phyloP scores from a whole-genome alignment of 2,113 vertebrate genomes.

The Eolophus roseicapilla region DNA sequence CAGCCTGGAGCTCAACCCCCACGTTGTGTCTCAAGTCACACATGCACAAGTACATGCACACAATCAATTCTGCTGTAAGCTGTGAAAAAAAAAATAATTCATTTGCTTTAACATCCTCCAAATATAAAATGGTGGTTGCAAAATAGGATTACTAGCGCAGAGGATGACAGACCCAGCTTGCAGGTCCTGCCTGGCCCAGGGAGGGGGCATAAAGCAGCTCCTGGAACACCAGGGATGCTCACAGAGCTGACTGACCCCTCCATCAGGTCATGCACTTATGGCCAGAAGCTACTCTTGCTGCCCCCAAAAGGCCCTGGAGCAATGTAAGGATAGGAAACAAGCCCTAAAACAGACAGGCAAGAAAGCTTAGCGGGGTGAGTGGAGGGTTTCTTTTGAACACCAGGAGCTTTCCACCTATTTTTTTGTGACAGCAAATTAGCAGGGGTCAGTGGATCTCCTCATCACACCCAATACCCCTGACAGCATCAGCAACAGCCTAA shows the following conservation, averaged over 20 bases:
- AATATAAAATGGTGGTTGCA: not conserved
- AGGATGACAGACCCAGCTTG: not conserved
- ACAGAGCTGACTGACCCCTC: not conserved
- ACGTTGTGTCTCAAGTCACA: rapidly evolving
- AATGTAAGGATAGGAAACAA: not conserved
- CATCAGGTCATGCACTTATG: not conserved
- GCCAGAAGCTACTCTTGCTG: not conserved
- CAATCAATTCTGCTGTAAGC: not conserved
- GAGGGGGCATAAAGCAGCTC: not conserved
- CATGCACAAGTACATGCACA: not conserved
- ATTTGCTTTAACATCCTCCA: not conserved
- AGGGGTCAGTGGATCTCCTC: not conserved
- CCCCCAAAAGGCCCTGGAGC: not conserved
- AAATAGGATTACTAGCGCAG: not conserved
- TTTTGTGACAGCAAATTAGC: not conserved
- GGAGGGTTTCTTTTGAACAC: not conserved
- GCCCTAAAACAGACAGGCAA: not conserved
- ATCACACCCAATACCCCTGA: not conserved
- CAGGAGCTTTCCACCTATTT: not conserved
- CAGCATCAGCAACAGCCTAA: not conserved
- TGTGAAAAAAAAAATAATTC: not conserved
- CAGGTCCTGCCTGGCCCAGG: rapidly evolving
- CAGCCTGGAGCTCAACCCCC: not conserved
- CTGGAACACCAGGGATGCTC: not conserved
- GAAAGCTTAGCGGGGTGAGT: not conserved